These are phyloP conservation scores for Crioceris asparagi DNA, from an alignment of 2,888 invertebrate species.

Conservation along the genomic window DNA sequence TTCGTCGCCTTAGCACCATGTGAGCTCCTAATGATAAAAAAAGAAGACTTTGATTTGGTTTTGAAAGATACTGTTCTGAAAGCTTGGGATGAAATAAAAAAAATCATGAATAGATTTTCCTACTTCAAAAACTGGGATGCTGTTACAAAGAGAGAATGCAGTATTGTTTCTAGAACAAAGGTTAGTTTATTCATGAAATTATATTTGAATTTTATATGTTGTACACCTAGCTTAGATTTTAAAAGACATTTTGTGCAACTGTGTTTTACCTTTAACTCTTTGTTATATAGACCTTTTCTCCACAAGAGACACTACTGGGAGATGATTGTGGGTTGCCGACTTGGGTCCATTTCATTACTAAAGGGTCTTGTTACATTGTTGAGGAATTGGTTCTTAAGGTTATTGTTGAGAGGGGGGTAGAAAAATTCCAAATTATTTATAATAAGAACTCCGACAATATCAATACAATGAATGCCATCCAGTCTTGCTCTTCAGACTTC, in stretches of 20 bases:
- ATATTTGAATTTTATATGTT: no score
- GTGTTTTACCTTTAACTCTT: no score
- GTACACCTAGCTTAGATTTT: no score
- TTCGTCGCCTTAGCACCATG: constrained; percentile 45
- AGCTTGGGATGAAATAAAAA: constrained; percentile 51
- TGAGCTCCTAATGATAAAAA: constrained; percentile 52
- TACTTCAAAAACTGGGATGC: constrained; percentile 54
- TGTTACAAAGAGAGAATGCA: constrained; percentile 51
- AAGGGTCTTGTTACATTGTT: constrained; percentile 50
- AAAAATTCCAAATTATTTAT: constrained; percentile 7
- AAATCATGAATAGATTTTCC: constrained; percentile 49
- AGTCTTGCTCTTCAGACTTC: no score
- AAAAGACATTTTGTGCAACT: no score
- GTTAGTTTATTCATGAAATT: constrained; percentile 17
- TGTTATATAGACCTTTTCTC: constrained; percentile 31
- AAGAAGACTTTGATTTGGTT: constrained; percentile 50
- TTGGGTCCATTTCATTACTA: constrained; percentile 44
- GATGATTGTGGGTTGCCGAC: constrained; percentile 39
- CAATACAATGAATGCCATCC: no score
- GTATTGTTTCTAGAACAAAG: constrained; percentile 53
- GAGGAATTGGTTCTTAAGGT: constrained; percentile 38
- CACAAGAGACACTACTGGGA: constrained; percentile 46
- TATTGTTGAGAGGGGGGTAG: constrained; percentile 5
- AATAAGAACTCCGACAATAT: no score
- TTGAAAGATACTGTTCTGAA: constrained; percentile 47